phyloP scores from a whole-genome alignment of 2,113 vertebrate genomes.

The Oreotragus oreotragus region DNA sequence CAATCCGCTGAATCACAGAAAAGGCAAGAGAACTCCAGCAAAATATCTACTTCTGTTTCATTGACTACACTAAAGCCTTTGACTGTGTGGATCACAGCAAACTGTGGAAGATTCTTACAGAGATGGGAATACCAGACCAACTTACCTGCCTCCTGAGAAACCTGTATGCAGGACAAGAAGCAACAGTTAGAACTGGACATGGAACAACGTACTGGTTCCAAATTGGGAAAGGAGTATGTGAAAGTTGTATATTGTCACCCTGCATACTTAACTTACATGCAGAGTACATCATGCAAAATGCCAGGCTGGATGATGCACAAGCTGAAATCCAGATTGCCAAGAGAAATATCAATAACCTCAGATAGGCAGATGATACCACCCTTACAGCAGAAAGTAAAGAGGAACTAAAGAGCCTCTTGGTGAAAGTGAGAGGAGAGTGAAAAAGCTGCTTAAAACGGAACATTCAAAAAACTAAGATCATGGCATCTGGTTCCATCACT shows the following conservation, averaged over 20 bases:
- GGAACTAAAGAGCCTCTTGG: background rate
- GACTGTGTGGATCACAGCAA: background rate
- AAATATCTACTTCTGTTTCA: background rate
- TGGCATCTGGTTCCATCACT: background rate
- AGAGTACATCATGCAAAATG: background rate
- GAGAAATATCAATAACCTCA: background rate
- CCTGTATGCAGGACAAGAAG: background rate
- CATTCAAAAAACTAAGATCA: background rate
- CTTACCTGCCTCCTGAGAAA: background rate
- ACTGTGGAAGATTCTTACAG: background rate
- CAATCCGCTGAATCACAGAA: background rate
- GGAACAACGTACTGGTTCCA: background rate
- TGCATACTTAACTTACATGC: background rate
- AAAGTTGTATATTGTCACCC: background rate
- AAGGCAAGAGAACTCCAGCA: background rate
- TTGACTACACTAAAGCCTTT: background rate
- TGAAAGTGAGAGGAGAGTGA: background rate
- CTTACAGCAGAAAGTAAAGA: background rate
- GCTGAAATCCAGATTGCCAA: background rate
- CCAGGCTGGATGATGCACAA: background rate
- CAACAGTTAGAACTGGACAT: background rate
- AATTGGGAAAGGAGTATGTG: background rate
- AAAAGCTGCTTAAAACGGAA: background rate
- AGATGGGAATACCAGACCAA: background rate
- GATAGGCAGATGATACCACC: background rate